A percentile compares a stretch with the other conserved stretches of the same genome.
These are phyloP conservation scores for Pristionchus fissidentatus DNA, from an alignment of 2,888 invertebrate species.

Conservation along the genomic window DNA sequence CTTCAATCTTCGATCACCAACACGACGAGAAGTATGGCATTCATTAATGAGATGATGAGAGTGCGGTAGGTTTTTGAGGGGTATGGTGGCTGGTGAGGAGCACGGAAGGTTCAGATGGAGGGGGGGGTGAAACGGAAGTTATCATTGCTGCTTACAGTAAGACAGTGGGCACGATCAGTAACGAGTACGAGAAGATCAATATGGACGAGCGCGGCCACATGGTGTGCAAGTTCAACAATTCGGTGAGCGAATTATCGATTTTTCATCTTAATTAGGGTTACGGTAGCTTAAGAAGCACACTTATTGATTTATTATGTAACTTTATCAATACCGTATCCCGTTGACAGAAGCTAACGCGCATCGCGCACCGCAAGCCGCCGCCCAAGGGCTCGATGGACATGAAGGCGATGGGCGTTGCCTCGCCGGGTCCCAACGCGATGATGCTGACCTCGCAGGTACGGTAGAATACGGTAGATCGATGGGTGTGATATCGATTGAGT, in stretches of 20 bases:
- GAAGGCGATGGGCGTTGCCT: slow-evolving; percentile 31
- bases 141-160: slow-evolving; percentile 59
- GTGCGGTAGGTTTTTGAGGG: neutral
- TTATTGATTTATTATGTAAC: neutral
- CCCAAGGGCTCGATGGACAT: slow-evolving; percentile 64
- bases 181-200: slow-evolving; percentile 74
- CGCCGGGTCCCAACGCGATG: slow-evolving; percentile 2
- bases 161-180: slow-evolving; percentile 73
- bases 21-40: too few species aligned
- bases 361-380: slow-evolving; percentile 75
- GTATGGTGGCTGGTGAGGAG: neutral
- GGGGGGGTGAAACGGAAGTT: too few species aligned
- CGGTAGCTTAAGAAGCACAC: neutral
- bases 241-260: slow-evolving; percentile 61
- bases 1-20: too few species aligned
- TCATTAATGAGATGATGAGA: too few species aligned
- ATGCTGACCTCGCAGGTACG: slow-evolving; percentile 34
- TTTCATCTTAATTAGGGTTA: neutral
- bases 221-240: slow-evolving; percentile 75
- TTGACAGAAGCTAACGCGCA: slow-evolving; percentile 74
- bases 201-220: slow-evolving; percentile 74
- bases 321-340: slow-evolving; percentile 33
- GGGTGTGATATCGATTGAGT: neutral
- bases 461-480: neutral
- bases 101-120: neutral